Base-by-base conservation (phyloP, 1,140 invertebrate genomes). In the Halotydeus destructor region DNA sequence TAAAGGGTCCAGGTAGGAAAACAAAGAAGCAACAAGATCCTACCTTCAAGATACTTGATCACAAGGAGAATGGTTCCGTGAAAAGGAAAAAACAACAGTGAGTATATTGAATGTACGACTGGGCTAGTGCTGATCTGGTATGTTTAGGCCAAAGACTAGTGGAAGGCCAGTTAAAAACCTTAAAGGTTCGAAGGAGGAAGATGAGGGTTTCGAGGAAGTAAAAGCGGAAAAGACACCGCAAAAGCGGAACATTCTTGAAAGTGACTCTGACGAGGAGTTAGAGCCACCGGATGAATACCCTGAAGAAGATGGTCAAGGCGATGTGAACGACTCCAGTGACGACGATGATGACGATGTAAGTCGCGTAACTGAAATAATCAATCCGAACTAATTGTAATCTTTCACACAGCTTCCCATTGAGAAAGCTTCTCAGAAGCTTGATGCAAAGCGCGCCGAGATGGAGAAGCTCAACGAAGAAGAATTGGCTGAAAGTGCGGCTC, bases 1-100 rank as follows among this genome's bases (percentile, higher is more conserved):
- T 79, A 51, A 76, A 70, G 58, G 82, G 81, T 5, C 78, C 74
- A 23, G 83, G 80, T 1, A 69, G 71, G 45, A 89, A 86, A 63
- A 65, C 78, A 0, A 76, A 71, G 48, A 86, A 86, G 57, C 83
- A 86, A 54, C 69, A 70, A 40, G 69, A 77, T 49, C 82, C 82
- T 6, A 61, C 62, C 34, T 75, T 83, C 8, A 27, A 40, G 5
- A 8, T n/a, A 33, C 4, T 42, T 44, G 5, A 25, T 37, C 18
- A 55, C 69, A 69, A 47, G 66, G n/a, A n/a, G n/a, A n/a, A n/a
- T n/a, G n/a, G n/a, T 68, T 50, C 60, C 63, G 52, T 53, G 72
- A 30, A 48, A 57, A 57, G 60, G 69, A 41, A 39, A 28, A 30
- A 40, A 25, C 18, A 22, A 25, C 11, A n/a, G 25, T 37, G 14